A percentile compares a stretch with the other conserved stretches of the same genome.
These are phyloP conservation scores for Nyctibius bracteatus DNA, from an alignment of 2,113 vertebrate species.

Conservation along the genomic window DNA sequence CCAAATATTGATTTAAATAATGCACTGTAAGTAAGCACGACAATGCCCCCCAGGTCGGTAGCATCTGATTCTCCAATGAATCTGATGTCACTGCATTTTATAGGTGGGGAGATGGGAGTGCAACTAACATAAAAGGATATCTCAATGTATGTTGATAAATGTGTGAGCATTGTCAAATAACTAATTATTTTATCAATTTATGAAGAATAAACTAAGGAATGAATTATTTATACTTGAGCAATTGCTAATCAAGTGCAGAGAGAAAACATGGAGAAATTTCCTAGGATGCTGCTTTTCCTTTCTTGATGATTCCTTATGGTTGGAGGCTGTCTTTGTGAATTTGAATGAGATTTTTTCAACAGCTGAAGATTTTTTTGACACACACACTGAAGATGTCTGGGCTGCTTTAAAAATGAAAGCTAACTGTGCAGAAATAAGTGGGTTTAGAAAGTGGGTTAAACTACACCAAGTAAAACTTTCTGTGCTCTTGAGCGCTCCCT, in stretches of 20 bases:
- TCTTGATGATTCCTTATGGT: neutral
- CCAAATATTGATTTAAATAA: slow-evolving; percentile 17
- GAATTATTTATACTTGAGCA: neutral
- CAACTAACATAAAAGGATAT: neutral
- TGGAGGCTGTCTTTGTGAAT: neutral
- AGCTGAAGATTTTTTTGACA: neutral
- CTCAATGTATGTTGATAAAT: neutral
- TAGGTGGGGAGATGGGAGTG: neutral
- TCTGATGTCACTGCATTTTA: neutral
- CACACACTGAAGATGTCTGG: neutral
- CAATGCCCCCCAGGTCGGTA: neutral
- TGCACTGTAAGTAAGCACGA: neutral
- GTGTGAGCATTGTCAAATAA: neutral
- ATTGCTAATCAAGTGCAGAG: neutral
- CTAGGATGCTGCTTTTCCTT: neutral
- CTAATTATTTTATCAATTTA: neutral
- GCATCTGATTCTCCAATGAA: neutral
- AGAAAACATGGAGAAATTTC: neutral
- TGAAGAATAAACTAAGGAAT: neutral
- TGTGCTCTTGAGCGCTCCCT: neutral
- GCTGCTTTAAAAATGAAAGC: neutral
- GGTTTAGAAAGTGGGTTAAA: neutral
- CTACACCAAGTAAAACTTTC: neutral
- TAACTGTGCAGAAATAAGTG: neutral
- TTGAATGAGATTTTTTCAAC: neutral